phyloP scores from a whole-genome alignment of 1,140 invertebrate genomes.

The Teleopsis dalmanni region DNA sequence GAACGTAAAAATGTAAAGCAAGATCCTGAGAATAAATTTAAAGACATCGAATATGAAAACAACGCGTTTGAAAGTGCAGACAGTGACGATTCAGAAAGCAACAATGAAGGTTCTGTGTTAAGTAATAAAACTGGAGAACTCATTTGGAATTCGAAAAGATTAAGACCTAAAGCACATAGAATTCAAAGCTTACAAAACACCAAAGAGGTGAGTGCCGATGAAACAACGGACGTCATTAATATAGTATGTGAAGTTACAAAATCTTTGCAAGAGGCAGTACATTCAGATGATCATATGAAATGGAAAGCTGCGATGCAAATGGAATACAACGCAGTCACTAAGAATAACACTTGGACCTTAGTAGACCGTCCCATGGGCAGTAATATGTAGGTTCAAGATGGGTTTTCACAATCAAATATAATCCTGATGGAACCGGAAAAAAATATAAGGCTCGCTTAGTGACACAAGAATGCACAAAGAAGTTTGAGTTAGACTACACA shows the following conservation, averaged over 20 bases:
- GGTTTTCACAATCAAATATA: conserved; percentile 18
- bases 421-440: conserved; percentile 8
- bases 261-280: conserved; percentile 10
- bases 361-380: conserved; percentile 11
- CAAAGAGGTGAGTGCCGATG: neutral
- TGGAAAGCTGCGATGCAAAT: conserved; percentile 19
- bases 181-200: neutral
- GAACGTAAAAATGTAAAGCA: neutral
- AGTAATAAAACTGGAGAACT: neutral
- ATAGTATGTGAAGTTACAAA: neutral
- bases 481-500: conserved; percentile 31
- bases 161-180: neutral
- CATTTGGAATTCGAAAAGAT: neutral
- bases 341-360: conserved; percentile 19
- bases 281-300: conserved; percentile 1
- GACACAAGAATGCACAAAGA: conserved; percentile 35
- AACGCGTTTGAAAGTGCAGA: neutral
- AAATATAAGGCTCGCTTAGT: conserved; percentile 28
- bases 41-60: neutral
- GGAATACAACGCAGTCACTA: conserved; percentile 14
- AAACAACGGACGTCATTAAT: neutral
- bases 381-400: conserved; percentile 20
- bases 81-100: neutral
- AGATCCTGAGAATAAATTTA: neutral
- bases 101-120: neutral